Percentiles rank a stretch among this genome's conserved stretches.
Conservation (phyloP, 2,888 invertebrate genomes). For the Malthinus flaveolus region DNA sequence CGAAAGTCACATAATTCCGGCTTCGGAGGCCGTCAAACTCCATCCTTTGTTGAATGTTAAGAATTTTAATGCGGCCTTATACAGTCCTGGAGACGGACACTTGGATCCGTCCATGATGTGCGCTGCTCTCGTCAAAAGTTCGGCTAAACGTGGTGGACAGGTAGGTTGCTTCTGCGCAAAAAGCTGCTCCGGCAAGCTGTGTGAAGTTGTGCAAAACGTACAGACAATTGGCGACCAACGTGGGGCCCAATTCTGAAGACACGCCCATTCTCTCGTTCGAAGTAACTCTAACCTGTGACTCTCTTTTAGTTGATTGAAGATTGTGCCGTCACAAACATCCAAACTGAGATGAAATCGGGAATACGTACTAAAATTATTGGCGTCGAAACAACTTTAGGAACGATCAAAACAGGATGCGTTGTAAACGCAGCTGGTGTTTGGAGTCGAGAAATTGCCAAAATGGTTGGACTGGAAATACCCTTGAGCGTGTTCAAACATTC, state of each 20-base stretch:
- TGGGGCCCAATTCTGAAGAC: too few species aligned
- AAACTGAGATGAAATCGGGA: constrained; percentile 66
- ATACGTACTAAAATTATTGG: constrained; percentile 67
- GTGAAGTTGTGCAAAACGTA: too few species aligned
- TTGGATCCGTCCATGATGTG: constrained; percentile 85
- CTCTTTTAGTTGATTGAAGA: constrained; percentile 69
- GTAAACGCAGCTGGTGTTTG: constrained; percentile 84
- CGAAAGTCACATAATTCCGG: constrained; percentile 72
- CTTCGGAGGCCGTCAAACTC: constrained; percentile 73
- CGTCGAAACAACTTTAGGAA: constrained; percentile 74
- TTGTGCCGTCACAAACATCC: constrained; percentile 72
- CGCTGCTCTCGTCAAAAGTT: constrained; percentile 72
- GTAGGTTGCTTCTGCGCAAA: constrained; percentile 57
- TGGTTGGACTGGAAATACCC: constrained; percentile 72
- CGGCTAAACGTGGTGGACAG: constrained; percentile 70
- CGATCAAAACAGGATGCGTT: constrained; percentile 75
- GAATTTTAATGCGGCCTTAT: constrained; percentile 75
- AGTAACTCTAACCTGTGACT: too few species aligned
- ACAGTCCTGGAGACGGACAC: constrained; percentile 79
- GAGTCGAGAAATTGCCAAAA: constrained; percentile 74
- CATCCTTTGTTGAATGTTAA: constrained; percentile 78
- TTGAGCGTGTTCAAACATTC: constrained; percentile 85
- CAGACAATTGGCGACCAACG: too few species aligned
- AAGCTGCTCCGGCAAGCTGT: too few species aligned
- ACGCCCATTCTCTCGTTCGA: not conserved